phyloP scores from a whole-genome alignment of 2,888 invertebrate species.

The Diploptera punctata region DNA sequence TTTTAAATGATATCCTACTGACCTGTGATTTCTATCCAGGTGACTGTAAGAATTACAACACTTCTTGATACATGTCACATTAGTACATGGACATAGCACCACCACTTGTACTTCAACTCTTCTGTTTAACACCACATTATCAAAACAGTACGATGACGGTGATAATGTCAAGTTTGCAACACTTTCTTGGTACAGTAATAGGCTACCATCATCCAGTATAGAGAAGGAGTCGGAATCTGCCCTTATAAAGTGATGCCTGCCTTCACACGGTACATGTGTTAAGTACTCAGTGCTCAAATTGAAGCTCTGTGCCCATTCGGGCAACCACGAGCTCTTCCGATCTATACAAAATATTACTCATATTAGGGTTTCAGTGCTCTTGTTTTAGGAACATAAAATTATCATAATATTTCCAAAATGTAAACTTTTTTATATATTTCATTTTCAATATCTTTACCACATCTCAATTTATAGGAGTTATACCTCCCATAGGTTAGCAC shows the following conservation, averaged over 20 bases:
- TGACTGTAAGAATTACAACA: constrained; percentile 4
- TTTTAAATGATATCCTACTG: too few species aligned
- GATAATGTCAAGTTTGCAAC: not conserved
- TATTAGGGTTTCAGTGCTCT: too few species aligned
- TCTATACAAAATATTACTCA: too few species aligned
- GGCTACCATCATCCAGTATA: not conserved
- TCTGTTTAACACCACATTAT: not conserved
- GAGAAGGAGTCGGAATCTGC: not conserved
- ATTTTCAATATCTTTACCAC: too few species aligned
- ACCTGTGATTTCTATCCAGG: not conserved
- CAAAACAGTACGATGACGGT: constrained; percentile 18
- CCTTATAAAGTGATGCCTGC: not conserved
- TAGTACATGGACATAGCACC: constrained; percentile 16
- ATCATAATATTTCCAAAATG: too few species aligned
- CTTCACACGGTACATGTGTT: not conserved
- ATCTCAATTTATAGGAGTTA: too few species aligned
- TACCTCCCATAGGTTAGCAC: too few species aligned
- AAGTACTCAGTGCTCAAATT: not conserved
- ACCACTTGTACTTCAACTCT: not conserved
- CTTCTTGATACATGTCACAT: constrained; percentile 15
- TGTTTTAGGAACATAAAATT: too few species aligned
- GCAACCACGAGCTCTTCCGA: too few species aligned
- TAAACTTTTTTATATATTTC: too few species aligned
- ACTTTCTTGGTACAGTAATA: not conserved
- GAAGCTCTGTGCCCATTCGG: too few species aligned